phyloP scores from a whole-genome alignment of 2,797 vertebrate genomes.

The Anas bernieri region DNA sequence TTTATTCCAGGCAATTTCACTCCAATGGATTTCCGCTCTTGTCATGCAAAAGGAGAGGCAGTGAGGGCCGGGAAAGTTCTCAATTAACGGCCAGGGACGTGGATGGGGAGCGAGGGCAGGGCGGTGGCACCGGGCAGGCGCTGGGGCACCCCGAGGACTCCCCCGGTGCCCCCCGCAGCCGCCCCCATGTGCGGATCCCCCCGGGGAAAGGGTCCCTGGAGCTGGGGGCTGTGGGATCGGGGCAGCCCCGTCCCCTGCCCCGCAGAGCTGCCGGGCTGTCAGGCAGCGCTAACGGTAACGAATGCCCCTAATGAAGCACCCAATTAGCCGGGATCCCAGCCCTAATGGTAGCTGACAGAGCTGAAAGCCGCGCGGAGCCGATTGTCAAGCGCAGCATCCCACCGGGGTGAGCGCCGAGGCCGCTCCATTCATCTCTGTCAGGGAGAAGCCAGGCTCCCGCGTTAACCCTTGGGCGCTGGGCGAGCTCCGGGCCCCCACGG shows the following conservation, averaged over 20 bases:
- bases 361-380: conserved; percentile 58
- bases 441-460: neutral
- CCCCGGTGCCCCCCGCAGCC: neutral
- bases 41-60: neutral
- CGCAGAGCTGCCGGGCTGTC: conserved; percentile 37
- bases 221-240: neutral
- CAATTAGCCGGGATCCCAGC: conserved; percentile 68
- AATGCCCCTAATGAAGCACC: conserved; percentile 73
- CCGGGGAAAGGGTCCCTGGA: neutral
- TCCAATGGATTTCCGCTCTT: neutral
- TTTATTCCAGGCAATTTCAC: conserved; percentile 26
- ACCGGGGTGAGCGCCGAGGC: conserved; percentile 38
- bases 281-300: conserved; percentile 59
- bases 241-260: neutral
- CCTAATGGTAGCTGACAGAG: conserved; percentile 74
- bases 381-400: conserved; percentile 67
- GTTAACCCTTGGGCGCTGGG: neutral
- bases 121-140: accelerated
- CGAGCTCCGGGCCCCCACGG: neutral
- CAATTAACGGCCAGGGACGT: neutral
- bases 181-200: neutral
- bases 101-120: neutral
- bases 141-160: accelerated
- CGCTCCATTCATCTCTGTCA: conserved; percentile 69
- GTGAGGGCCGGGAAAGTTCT: neutral